Evolutionary conservation across 1,140 invertebrate genomes (phyloP).

Genomic region (Drosophila navojoa): DNA sequence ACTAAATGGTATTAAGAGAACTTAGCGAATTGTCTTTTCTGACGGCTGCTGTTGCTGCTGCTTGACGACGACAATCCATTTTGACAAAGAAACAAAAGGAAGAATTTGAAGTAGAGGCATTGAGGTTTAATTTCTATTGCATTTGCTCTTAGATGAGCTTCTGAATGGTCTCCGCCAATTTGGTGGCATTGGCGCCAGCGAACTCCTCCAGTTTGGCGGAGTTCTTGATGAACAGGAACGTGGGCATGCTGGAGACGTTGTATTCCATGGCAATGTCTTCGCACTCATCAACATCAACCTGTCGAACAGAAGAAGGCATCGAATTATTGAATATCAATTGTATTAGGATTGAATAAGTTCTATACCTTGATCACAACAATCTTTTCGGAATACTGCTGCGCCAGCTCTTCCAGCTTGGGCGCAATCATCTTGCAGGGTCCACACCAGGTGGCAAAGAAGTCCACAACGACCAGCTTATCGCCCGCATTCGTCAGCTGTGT

Average conservation of each 20-base stretch:
- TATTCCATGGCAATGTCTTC: conserved; percentile 93
- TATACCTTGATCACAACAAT: conserved; percentile 86
- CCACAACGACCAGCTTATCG: conserved; percentile 93
- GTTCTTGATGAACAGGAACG: conserved; percentile 95
- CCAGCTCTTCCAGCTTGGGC: conserved; percentile 90
- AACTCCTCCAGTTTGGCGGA: conserved; percentile 89
- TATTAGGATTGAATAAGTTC: no score
- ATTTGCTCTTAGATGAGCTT: conserved; percentile 45
- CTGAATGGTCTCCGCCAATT: conserved; percentile 84
- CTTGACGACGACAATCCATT: conserved; percentile 18
- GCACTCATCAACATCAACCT: conserved; percentile 96
- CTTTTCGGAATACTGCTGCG: conserved; percentile 85
- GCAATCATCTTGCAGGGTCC: conserved; percentile 97
- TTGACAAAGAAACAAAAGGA: background rate
- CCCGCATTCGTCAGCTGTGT: conserved; percentile 90
- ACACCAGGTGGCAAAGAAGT: conserved; percentile 93
- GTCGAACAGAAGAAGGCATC: conserved; percentile 1
- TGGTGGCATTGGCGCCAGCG: conserved; percentile 91
- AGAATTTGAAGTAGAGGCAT: conserved; percentile 1
- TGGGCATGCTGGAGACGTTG: conserved; percentile 95
- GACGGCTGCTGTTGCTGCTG: background rate
- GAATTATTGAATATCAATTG: background rate
- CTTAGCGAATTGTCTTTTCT: conserved; percentile 42
- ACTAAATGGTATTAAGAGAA: conserved; percentile 60
- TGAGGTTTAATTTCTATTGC: conserved; percentile 12